Base-by-base conservation (phyloP, 2,888 invertebrate genomes). In the Athalia cordata region DNA sequence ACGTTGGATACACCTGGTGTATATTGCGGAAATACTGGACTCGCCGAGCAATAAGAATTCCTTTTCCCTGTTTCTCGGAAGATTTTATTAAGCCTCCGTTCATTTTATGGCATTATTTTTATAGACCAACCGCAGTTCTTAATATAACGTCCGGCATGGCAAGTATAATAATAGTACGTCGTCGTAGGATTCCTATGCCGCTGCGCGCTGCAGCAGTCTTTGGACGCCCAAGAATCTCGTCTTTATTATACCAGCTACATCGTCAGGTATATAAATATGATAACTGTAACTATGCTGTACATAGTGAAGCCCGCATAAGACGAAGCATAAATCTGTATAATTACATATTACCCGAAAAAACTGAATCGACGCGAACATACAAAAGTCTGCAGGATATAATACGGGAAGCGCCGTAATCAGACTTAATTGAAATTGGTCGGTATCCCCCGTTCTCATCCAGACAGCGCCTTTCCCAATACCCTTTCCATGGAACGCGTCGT, bases 1-100 rank as follows among this genome's bases (percentile, higher is more conserved):
- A 87, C 89, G 89, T 89, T 89, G 84, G 86, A 87, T 86, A 87
- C 89, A 89, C 89, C 89, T 89, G 89, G 87, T 85, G 87, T 89
- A 89, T 89, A 89, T 89, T 89, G 87, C 88, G 88, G 86, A 89
- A 89, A 87, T 85, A 85, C 88, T 85, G 87, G 87, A 88, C 87
- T 87, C 84, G 86, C 86, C 87, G 86, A 85, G 87, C 87, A 86
- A 85, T 85, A 86, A 85, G 84, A 84, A 84, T 85, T 85, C 84
- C 75, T 29, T 75, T 50, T 75, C 50, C 52, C 62, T 62, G 50
- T 75, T 64, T 64, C 75, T 75, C 62, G 45, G 62, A 75, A 75
- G 75, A 75, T 75, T 75, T 75, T 64, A 75, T 75, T 64, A 75
- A 75, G 75, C 75, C 64, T 75, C 50, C 75, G 62, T 64, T 75